Percentiles rank a stretch among this genome's conserved stretches.
Conservation (phyloP, 2,113 vertebrate genomes). For the Paedocypris sp. region DNA sequence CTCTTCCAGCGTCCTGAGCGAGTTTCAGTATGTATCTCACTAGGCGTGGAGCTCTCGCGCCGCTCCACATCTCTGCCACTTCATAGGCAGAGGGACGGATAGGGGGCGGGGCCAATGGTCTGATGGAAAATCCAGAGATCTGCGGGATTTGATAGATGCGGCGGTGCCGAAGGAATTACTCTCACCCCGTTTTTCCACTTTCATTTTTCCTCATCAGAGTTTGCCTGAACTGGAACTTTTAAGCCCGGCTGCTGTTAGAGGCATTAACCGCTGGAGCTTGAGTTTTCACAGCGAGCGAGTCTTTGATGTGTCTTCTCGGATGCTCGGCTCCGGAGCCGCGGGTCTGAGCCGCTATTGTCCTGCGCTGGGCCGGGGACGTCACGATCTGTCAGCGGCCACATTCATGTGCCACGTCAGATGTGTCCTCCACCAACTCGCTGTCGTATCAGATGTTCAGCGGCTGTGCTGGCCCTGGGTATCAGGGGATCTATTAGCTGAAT, state of each 20-base stretch:
- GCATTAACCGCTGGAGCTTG: no score
- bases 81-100: slow-evolving; percentile 52
- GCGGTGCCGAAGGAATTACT: slow-evolving; percentile 45
- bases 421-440: slow-evolving; percentile 24
- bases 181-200: slow-evolving; percentile 25
- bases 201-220: background rate
- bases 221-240: background rate
- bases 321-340: no score
- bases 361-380: slow-evolving; percentile 47
- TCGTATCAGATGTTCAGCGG: slow-evolving; percentile 40
- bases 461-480: slow-evolving; percentile 38
- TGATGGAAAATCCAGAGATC: slow-evolving; percentile 64
- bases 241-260: no score
- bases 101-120: slow-evolving; percentile 50
- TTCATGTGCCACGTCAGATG: slow-evolving; percentile 42
- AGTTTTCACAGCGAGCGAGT: no score
- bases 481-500: slow-evolving; percentile 48
- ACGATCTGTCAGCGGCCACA: slow-evolving; percentile 42
- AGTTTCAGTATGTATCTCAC: slow-evolving; percentile 56
- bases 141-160: slow-evolving; percentile 54
- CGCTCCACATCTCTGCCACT: slow-evolving; percentile 1
- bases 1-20: slow-evolving; percentile 35
- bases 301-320: slow-evolving; percentile 39
- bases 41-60: no score
- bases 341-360: slow-evolving; percentile 53